Base-by-base conservation (phyloP, 2,113 vertebrate genomes). In the Nycticorax nycticorax region DNA sequence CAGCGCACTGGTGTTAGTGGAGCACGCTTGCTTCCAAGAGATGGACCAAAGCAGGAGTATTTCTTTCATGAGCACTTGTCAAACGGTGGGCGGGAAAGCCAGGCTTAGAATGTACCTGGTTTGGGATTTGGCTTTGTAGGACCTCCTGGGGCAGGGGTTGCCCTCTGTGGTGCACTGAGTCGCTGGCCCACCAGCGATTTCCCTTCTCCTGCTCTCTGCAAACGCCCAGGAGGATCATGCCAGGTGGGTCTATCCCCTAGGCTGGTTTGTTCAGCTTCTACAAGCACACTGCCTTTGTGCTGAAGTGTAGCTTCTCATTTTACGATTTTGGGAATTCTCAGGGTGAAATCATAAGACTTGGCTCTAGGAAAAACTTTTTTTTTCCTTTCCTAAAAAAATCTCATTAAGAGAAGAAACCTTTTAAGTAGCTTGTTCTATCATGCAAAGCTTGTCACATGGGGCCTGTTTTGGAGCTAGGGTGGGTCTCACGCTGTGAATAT, bases 251-350 rank as follows among this genome's bases (percentile, higher is more conserved):
- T 43, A 4, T 41, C 23, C 64, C 50, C 35, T 23, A 2, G 19
- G 4, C 12, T 23, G 47, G 33, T 85, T 55, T 56, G 41, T 22
- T 74, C 50, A 67, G 33, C 78, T 60, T 45, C 71, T 53, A 6
- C 0, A 1, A 76, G 57, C 59, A 3, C 1, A 8, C 43, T 92
- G 82, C 39, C 62, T 60, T 72, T 52, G 33, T 81, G 52, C 80
- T 81, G 1, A 88, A 43, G 33, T 3, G 48, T 24, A 57, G 69
- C 56, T 30, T 92, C 91, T 76, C 69, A 47, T 94, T 85, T 95
- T 87, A 41, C 43, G 37, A 8, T 48, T 87, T 91, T 53, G 89
- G 86, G 80, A 89, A 81, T 91, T 88, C 93, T 89, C 94, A 95
- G 94, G 95, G 93, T 80, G 63, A 52, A 68, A 81, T 68, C 62